Percentiles rank a stretch among this genome's conserved stretches.
Conservation (phyloP, 1,140 invertebrate species). For the Drosophila bipectinata region DNA sequence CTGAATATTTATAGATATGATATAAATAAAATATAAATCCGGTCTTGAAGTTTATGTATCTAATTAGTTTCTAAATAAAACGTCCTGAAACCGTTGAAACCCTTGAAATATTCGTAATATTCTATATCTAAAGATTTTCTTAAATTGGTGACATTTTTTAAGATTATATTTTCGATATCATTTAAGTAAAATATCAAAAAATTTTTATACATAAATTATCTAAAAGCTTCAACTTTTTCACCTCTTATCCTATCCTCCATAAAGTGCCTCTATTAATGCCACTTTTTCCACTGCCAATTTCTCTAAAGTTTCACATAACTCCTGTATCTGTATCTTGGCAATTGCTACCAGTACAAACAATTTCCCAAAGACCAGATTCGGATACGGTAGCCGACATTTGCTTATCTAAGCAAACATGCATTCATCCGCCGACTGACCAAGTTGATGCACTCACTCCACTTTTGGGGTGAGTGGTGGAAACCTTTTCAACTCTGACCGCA, state of each 20-base stretch:
- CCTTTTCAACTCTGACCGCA: constrained; percentile 72
- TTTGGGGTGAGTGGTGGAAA: background rate
- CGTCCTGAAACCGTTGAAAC: too few species aligned
- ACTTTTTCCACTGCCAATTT: background rate
- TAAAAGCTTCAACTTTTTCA: too few species aligned
- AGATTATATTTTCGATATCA: background rate
- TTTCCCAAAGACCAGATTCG: constrained; percentile 21
- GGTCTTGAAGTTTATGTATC: too few species aligned
- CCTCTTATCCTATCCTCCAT: background rate
- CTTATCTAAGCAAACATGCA: constrained; percentile 35
- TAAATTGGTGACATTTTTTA: too few species aligned
- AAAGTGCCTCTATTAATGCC: background rate
- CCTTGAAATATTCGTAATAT: too few species aligned
- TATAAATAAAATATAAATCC: too few species aligned
- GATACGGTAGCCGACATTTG: constrained; percentile 41
- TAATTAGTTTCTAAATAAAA: too few species aligned
- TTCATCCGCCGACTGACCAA: constrained; percentile 13
- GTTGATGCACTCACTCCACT: constrained; percentile 31
- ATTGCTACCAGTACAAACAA: constrained; percentile 39
- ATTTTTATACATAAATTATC: background rate
- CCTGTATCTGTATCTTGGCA: constrained; percentile 15
- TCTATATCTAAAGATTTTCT: too few species aligned
- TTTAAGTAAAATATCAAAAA: too few species aligned
- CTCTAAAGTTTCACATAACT: background rate
- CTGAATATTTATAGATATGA: too few species aligned